Base-by-base conservation (phyloP, 2,797 vertebrate genomes). In the Pogonophryne albipinna region DNA sequence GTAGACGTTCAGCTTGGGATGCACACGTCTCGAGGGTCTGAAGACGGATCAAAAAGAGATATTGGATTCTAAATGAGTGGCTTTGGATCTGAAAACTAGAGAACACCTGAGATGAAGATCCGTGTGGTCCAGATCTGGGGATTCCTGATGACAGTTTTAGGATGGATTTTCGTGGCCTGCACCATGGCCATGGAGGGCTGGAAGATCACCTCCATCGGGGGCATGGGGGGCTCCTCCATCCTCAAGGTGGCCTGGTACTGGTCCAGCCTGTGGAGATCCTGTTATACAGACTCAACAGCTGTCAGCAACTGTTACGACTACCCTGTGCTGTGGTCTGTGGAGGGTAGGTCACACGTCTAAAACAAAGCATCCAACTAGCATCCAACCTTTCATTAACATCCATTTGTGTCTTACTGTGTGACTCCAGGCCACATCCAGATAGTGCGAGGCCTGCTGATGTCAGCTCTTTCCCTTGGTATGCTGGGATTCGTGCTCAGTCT, bases 161-260 rank as follows among this genome's bases (percentile, higher is more conserved):
- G 98, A 45, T 99, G 98, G 98, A 96, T 98, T 81, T 96, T 98
- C 6, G 93, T 97, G 47, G 96, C 96, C 45, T 98, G 97, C 85
- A 97, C 97, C 45, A 93, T 99, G 93, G 97, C 97, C 89, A 98
- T 97, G 91, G 97, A 99, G 74, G 96, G 97, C 88, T 99, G 98
- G 98, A 99, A 98, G 85, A 96, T 98, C 84, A 94, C 93, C 7
- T 82, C 95, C 51, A 95, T 98, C 41, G 97, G 98, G 4, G 98
- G 98, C 46, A 91, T 92, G 89, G 95, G 86, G 0, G 95, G 95
- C 52, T 93, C 88, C 5, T 93, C 96, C 20, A 95, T 99, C 61
- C 94, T 99, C 78, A 97, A 95, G 80, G 97, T 97, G 69, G 95
- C 95, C 83, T 97, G 97, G 94, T 97, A 96, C 91, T 99, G 96